These are phyloP conservation scores for Frankliniella intonsa DNA, from an alignment of 2,888 invertebrate species.

Conservation along the genomic window DNA sequence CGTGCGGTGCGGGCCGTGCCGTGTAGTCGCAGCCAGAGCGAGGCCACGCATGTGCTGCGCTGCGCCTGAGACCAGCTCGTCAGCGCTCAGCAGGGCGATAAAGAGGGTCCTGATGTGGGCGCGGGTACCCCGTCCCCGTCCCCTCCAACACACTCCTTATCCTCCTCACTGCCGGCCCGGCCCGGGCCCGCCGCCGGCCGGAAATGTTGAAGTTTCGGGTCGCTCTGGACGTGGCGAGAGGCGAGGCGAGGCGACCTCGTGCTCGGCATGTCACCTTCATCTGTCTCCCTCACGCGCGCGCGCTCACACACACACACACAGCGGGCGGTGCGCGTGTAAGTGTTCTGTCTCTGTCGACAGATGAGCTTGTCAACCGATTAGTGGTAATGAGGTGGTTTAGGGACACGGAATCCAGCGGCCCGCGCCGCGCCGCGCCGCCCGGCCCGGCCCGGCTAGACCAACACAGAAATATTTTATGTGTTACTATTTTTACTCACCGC, in stretches of 20 bases:
- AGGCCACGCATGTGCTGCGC: no score
- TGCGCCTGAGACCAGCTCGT: no score
- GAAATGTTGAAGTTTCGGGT: background rate
- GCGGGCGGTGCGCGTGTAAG: background rate
- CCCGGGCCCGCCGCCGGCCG: background rate
- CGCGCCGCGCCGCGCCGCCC: background rate
- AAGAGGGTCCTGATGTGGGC: no score
- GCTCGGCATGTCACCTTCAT: background rate
- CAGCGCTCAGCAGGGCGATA: no score
- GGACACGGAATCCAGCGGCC: background rate
- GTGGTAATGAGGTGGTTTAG: constrained; percentile 2
- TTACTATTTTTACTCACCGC: no score
- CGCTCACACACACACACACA: background rate
- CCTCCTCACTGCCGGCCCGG: no score
- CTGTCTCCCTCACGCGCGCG: background rate
- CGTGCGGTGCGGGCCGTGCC: background rate
- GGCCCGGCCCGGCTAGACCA: no score
- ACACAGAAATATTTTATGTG: no score
- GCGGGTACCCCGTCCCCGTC: no score
- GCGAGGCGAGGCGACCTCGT: no score
- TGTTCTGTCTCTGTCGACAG: constrained; percentile 21
- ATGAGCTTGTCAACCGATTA: constrained; percentile 26
- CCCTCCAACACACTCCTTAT: no score
- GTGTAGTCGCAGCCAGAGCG: background rate
- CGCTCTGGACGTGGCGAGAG: no score